phyloP scores from a whole-genome alignment of 2,113 vertebrate species.

The Penelope pileata region DNA sequence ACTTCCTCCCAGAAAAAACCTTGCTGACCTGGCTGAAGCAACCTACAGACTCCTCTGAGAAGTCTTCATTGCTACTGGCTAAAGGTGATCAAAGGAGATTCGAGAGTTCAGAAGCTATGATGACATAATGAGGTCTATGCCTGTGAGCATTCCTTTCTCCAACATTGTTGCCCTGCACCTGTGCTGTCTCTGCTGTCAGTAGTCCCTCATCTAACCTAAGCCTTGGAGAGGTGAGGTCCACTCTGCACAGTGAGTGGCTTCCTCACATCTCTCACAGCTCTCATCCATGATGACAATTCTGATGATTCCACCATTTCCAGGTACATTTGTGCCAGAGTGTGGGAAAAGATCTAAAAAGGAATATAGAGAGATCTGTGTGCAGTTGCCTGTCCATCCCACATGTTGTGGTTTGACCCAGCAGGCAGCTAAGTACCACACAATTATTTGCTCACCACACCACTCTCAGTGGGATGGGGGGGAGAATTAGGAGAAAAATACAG shows the following conservation, averaged over 20 bases:
- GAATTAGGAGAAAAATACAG: too few relatives aligned
- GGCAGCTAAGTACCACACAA: too few relatives aligned
- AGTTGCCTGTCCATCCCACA: not conserved
- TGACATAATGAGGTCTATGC: not conserved
- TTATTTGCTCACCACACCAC: too few relatives aligned
- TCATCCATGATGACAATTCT: not conserved
- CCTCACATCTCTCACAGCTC: not conserved
- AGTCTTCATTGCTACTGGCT: fast-evolving
- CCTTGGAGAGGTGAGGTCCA: not conserved
- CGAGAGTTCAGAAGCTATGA: not conserved
- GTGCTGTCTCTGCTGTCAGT: not conserved
- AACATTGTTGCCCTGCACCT: not conserved
- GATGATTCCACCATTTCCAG: not conserved
- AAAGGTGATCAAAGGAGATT: not conserved
- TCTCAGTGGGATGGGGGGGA: too few relatives aligned
- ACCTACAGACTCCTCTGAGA: not conserved
- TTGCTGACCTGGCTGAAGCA: fast-evolving
- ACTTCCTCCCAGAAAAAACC: not conserved
- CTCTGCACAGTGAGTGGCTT: not conserved
- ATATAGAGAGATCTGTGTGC: not conserved
- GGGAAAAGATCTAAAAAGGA: not conserved
- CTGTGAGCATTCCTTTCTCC: not conserved
- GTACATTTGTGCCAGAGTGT: not conserved
- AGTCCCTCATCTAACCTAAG: not conserved
- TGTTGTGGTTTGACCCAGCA: too few relatives aligned